A percentile compares a stretch with the other conserved stretches of the same genome.
These are phyloP conservation scores for Resseliella maxima DNA, from an alignment of 2,888 invertebrate species.

Conservation along the genomic window DNA sequence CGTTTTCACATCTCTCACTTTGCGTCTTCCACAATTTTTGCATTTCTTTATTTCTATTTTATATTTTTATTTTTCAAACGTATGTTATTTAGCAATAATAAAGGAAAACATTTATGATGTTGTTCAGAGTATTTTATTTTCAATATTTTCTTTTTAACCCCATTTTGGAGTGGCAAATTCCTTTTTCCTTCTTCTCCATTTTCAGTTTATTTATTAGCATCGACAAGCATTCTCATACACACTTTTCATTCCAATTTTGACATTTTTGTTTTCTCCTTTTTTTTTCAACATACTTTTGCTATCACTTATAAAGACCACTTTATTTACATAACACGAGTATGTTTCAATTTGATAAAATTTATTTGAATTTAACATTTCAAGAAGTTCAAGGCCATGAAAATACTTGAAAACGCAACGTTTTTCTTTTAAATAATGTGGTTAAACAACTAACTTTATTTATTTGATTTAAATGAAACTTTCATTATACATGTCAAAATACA, in stretches of 20 bases:
- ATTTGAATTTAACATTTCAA: neutral
- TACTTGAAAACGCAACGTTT: neutral
- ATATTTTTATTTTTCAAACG: neutral
- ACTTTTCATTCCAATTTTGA: neutral
- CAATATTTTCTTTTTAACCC: too few relatives aligned
- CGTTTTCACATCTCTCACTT: too few relatives aligned
- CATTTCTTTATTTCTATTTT: neutral
- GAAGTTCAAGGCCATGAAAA: neutral
- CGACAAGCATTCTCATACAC: neutral
- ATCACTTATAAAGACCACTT: neutral
- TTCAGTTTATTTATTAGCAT: neutral
- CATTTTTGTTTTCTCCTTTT: neutral
- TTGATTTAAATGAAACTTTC: too few relatives aligned
- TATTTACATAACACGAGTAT: neutral
- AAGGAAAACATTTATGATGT: conserved; percentile 51
- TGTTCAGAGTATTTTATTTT: conserved; percentile 28
- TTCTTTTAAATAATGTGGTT: neutral
- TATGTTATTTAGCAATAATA: conserved; percentile 13
- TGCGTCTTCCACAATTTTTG: too few relatives aligned
- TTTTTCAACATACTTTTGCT: neutral
- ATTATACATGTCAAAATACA: too few relatives aligned
- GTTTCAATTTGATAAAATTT: conserved; percentile 11
- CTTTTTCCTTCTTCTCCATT: neutral
- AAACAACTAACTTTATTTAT: neutral
- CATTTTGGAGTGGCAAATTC: too few relatives aligned